phyloP scores from a whole-genome alignment of 2,113 vertebrate genomes.

The Mesocricetus auratus region DNA sequence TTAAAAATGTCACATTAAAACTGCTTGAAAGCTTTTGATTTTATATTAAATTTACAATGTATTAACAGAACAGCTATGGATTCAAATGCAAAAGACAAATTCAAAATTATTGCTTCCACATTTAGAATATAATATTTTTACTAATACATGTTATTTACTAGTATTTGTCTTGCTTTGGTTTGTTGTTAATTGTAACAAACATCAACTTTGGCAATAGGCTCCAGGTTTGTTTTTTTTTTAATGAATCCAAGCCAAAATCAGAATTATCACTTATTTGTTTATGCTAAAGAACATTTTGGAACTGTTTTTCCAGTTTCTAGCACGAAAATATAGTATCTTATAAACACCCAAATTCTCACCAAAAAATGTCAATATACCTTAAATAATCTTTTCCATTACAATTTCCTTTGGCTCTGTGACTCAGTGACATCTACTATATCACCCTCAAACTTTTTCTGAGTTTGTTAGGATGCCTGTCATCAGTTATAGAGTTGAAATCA shows the following conservation, averaged over 20 bases:
- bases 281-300: not conserved
- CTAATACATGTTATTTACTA: not conserved
- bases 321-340: not conserved
- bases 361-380: not conserved
- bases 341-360: not conserved
- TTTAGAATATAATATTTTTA: not conserved
- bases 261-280: not conserved
- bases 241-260: conserved; percentile 2
- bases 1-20: not conserved
- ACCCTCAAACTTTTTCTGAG: not conserved
- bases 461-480: not conserved
- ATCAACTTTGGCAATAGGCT: not conserved
- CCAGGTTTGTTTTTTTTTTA: not conserved
- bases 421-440: not conserved
- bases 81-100: conserved; percentile 31
- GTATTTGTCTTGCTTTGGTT: not conserved
- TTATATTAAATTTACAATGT: conserved; percentile 41
- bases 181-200: not conserved
- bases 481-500: not conserved
- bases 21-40: not conserved
- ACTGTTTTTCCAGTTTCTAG: not conserved
- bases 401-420: not conserved
- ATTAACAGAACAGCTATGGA: not conserved
- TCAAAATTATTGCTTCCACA: not conserved
- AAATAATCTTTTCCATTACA: not conserved